These are phyloP conservation scores for Drosophila longiperda DNA, from an alignment of 2,888 invertebrate genomes.

Conservation along the genomic window DNA sequence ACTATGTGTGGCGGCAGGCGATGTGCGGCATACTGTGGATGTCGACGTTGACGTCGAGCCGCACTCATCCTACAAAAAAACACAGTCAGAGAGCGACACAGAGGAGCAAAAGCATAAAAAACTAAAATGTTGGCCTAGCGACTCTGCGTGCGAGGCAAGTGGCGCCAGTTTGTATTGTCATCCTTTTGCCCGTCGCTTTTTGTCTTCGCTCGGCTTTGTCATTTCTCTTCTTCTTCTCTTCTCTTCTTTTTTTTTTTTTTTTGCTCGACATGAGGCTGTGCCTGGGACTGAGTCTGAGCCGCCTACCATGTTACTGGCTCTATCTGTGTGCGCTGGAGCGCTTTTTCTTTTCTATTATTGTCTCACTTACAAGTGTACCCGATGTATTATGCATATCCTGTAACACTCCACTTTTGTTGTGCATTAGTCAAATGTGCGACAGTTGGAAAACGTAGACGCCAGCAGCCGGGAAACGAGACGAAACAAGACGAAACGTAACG, in stretches of 20 bases:
- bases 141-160: conserved; percentile 77
- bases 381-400: conserved; percentile 82
- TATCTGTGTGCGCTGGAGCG: conserved; percentile 48
- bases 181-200: conserved; percentile 65
- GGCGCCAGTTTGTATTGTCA: conserved; percentile 79
- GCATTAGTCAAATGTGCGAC: conserved; percentile 81
- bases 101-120: conserved; percentile 13
- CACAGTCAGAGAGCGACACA: not conserved
- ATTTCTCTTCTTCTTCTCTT: conserved; percentile 16
- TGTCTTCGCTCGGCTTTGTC: conserved; percentile 57
- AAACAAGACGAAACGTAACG: not conserved
- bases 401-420: conserved; percentile 81
- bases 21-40: conserved; percentile 65
- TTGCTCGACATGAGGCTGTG: conserved; percentile 3
- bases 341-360: conserved; percentile 80
- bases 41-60: conserved; percentile 57
- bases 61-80: conserved; percentile 52
- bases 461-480: conserved; percentile 20
- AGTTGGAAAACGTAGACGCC: conserved; percentile 63
- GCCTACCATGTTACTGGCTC: conserved; percentile 13
- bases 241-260: conserved; percentile 15
- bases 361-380: conserved; percentile 81
- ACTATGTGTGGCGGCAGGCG: conserved; percentile 33
- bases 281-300: conserved; percentile 23
- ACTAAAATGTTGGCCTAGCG: conserved; percentile 73